Evolutionary conservation across 2,797 vertebrate species (phyloP), one percentile per base, ranked within the genome.

Genomic region (Glyptemys insculpta): DNA sequence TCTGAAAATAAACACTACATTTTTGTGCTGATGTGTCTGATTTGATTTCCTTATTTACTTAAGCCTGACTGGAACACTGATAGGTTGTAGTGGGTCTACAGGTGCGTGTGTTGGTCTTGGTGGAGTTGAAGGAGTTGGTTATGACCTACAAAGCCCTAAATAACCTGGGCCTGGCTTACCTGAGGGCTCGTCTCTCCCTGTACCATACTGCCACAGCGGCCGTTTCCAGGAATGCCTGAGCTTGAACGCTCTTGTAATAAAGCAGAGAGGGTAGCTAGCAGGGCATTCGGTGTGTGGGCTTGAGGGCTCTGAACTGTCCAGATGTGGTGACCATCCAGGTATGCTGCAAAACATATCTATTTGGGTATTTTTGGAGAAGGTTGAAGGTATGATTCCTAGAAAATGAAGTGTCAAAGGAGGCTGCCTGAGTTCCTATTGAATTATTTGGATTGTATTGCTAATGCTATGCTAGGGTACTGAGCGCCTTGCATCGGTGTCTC

Each of bases 201-300:
- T 53, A 12, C 34, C 14, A 1, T 5, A 25, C 52, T 62, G 12
- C n/a, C 8, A 5, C 18, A 5, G 9, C 5, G 31, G 21, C 11
- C 1, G 25, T 1, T 21, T 1, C 8, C 2, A 21, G 44, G 4
- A 9, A 15, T 0, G 0, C 0, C 0, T 68, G 47, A 72, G 37
- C 62, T 34, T 4, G 6, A 27, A 21, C 14, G 56, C 5, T 18
- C 3, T 41, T 5, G 2, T 53, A 31, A 47, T 29, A 76, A 76
- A 76, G 41, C 11, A 8, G 0, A 3, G 52, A 8, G 0, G 3
- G 47, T 41, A 50, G 49, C 37, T 76, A 8, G 65, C 19, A 21
- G 44, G 12, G 37, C 18, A 37, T 16, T 56, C 5, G 16, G 68
- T 16, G 62, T 3, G 50, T 23, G 53, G 50, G 50, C 8, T 52